These are phyloP conservation scores for Hyalella azteca DNA, from an alignment of 2,888 invertebrate species.

Conservation along the genomic window DNA sequence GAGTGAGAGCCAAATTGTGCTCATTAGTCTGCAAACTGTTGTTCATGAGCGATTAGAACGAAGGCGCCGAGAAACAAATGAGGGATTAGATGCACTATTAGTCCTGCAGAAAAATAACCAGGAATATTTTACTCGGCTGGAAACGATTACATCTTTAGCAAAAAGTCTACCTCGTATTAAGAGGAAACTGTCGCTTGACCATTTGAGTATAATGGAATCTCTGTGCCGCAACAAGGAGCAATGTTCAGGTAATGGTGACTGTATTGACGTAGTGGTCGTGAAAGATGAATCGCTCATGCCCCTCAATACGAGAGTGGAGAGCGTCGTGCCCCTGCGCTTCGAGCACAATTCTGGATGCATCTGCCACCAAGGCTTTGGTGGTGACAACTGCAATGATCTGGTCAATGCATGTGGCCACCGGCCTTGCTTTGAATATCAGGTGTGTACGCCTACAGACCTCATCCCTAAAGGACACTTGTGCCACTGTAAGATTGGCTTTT, in stretches of 20 bases:
- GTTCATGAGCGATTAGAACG: not conserved
- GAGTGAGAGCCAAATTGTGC: conserved; percentile 77
- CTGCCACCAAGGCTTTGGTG: conserved; percentile 82
- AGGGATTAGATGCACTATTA: conserved; percentile 53
- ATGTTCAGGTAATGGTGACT: conserved; percentile 75
- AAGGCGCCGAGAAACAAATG: not conserved
- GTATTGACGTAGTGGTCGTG: conserved; percentile 73
- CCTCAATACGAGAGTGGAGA: conserved; percentile 75
- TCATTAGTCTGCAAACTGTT: conserved; percentile 80
- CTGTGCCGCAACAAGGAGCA: conserved; percentile 69
- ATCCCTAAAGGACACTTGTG: conserved; percentile 76
- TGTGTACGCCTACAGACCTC: conserved; percentile 74
- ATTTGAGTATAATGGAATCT: conserved; percentile 73
- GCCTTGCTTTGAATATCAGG: conserved; percentile 76
- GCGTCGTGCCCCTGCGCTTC: conserved; percentile 79
- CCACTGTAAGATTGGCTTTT: conserved; percentile 78
- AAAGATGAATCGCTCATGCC: conserved; percentile 70
- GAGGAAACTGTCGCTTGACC: conserved; percentile 69
- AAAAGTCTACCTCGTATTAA: conserved; percentile 61
- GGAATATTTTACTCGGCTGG: conserved; percentile 47
- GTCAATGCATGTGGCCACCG: conserved; percentile 79
- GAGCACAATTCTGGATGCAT: conserved; percentile 76
- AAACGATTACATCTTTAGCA: conserved; percentile 65
- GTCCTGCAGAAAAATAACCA: conserved; percentile 46
- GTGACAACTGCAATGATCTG: conserved; percentile 74